phyloP scores from a whole-genome alignment of 2,797 vertebrate species.

The Dromococcyx pavoninus region DNA sequence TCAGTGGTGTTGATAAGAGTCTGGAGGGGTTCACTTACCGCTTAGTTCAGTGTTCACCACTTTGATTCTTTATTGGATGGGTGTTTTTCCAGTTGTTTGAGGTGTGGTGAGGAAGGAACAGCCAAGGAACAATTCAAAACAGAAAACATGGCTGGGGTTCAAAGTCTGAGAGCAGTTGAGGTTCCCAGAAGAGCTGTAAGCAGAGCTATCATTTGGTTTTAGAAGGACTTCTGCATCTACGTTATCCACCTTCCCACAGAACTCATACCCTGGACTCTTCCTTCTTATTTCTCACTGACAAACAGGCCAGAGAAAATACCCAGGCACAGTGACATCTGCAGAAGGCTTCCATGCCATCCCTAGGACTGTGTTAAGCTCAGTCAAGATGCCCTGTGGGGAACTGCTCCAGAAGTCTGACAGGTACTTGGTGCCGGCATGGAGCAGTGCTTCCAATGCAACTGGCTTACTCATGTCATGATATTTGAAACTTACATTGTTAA shows the following conservation, averaged over 20 bases:
- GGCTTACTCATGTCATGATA: not conserved
- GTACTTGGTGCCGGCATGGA: not conserved
- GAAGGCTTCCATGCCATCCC: not conserved
- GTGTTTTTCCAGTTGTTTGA: not conserved
- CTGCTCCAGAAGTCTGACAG: not conserved
- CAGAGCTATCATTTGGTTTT: not conserved
- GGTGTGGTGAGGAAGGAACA: not conserved
- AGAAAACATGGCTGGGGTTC: not conserved
- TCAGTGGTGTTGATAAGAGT: not conserved
- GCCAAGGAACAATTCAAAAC: not conserved
- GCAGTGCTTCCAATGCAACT: not conserved
- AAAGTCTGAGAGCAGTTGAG: not conserved
- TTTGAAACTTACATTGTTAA: slow-evolving; percentile 10
- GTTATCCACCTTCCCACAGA: not conserved
- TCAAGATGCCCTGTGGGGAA: not conserved
- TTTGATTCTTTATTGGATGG: not conserved
- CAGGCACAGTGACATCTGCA: not conserved
- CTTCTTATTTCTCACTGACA: not conserved
- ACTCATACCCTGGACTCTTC: not conserved
- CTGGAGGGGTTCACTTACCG: not conserved
- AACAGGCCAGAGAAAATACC: not conserved
- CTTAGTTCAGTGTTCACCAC: not conserved
- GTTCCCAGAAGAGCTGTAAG: not conserved
- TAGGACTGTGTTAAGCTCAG: not conserved
- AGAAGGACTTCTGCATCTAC: not conserved